These are phyloP conservation scores for Dryobotodes eremita DNA, from an alignment of 2,888 invertebrate species.

Conservation along the genomic window DNA sequence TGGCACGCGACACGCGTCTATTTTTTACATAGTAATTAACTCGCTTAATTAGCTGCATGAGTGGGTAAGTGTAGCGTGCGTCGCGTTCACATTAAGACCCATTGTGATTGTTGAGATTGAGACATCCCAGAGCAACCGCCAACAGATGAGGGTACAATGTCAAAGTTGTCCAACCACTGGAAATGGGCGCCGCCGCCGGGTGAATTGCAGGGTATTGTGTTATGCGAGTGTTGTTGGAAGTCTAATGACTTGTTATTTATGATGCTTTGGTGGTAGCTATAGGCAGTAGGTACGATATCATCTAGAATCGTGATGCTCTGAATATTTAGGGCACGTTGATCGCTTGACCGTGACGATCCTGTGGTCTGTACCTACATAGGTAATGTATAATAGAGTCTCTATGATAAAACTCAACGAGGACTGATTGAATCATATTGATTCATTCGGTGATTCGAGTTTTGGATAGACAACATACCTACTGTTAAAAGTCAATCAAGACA, in stretches of 20 bases:
- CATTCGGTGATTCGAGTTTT: conserved; percentile 13
- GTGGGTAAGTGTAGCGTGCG: conserved; percentile 68
- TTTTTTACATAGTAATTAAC: conserved; percentile 73
- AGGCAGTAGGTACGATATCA: neutral
- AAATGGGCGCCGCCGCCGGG: conserved; percentile 4
- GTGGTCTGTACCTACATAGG: neutral
- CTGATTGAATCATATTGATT: conserved; percentile 21
- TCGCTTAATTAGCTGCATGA: conserved; percentile 71
- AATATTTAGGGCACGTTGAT: neutral
- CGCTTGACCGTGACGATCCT: neutral
- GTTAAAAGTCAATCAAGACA: conserved; percentile 16
- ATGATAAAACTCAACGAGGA: neutral
- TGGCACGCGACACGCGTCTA: conserved; percentile 68
- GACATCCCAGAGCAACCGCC: conserved; percentile 57
- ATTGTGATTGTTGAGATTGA: conserved; percentile 68
- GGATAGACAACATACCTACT: neutral
- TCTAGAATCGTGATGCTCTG: neutral
- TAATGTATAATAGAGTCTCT: neutral
- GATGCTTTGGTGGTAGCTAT: neutral
- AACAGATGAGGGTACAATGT: conserved; percentile 68
- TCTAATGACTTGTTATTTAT: conserved; percentile 20
- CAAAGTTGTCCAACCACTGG: conserved; percentile 43
- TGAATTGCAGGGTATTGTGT: conserved; percentile 27
- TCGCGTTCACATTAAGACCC: conserved; percentile 64
- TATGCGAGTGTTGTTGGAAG: neutral